Conservation (phyloP, 2,113 vertebrate genomes). For the Bostrychus sinensis region DNA sequence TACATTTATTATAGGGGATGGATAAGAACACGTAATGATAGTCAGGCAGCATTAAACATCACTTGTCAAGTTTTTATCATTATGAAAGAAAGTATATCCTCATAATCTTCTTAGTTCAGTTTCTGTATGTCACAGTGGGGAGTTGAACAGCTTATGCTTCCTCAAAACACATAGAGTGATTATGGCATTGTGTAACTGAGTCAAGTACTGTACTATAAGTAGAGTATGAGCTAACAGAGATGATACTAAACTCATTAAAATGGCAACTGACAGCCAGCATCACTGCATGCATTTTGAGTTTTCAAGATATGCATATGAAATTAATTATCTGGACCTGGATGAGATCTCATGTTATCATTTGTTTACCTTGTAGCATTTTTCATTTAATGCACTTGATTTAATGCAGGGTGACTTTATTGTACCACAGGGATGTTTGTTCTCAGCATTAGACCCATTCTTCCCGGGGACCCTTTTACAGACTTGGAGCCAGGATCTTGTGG, state of each 20-base stretch:
- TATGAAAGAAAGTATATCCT: neutral
- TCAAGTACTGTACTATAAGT: neutral
- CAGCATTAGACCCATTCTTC: no score
- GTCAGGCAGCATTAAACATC: neutral
- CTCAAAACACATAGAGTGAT: conserved; percentile 1
- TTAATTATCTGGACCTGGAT: no score
- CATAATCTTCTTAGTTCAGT: neutral
- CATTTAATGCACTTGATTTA: no score
- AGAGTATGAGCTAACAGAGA: neutral
- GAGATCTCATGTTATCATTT: no score
- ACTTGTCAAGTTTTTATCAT: neutral
- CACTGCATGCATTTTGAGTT: no score
- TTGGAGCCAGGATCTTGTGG: no score
- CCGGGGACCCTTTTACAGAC: no score
- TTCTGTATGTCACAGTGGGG: neutral
- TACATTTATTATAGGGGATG: neutral
- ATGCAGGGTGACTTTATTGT: no score
- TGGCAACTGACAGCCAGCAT: no score
- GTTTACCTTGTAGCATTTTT: no score
- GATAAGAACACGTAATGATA: neutral
- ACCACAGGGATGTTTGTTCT: no score
- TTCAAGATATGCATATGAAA: no score
- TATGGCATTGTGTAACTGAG: conserved; percentile 1
- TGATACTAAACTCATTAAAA: neutral
- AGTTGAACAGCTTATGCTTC: conserved; percentile 6